A percentile compares a stretch with the other conserved stretches of the same genome.
phyloP scores from a whole-genome alignment of 2,888 invertebrate genomes.

The Calliopum simillimum region DNA sequence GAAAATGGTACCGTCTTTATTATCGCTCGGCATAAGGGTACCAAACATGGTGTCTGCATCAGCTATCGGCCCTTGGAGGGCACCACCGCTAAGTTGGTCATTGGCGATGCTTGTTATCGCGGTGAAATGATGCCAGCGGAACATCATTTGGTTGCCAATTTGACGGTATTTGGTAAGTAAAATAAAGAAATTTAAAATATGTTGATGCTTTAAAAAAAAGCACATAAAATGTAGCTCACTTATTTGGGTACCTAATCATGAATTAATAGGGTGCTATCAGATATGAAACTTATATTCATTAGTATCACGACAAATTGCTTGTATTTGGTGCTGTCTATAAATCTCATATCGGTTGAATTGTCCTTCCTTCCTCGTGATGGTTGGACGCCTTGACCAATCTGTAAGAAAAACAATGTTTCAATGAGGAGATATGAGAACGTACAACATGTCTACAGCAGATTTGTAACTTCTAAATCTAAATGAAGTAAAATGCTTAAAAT shows the following conservation, averaged over 20 bases:
- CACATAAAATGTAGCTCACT: no score
- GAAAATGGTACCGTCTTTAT: constrained; percentile 88
- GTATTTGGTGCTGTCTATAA: no score
- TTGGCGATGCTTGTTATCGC: constrained; percentile 67
- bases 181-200: not conserved
- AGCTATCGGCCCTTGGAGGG: constrained; percentile 65
- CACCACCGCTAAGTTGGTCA: constrained; percentile 62
- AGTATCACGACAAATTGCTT: no score
- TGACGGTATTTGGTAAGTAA: constrained; percentile 64
- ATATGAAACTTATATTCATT: no score
- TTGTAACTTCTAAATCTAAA: not conserved
- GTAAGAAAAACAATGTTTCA: not conserved
- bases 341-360: no score
- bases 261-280: no score
- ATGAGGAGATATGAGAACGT: not conserved
- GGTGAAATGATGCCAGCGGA: constrained; percentile 65
- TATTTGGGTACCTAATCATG: no score
- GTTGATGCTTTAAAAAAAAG: not conserved
- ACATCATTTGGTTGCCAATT: constrained; percentile 66
- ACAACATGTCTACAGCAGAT: not conserved
- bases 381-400: no score
- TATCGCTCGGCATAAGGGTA: constrained; percentile 70
- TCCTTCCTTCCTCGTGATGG: no score
- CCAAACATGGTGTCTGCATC: constrained; percentile 67
- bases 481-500: not conserved